Base-by-base conservation (phyloP, 2,888 invertebrate genomes). In the Acronicta psi region DNA sequence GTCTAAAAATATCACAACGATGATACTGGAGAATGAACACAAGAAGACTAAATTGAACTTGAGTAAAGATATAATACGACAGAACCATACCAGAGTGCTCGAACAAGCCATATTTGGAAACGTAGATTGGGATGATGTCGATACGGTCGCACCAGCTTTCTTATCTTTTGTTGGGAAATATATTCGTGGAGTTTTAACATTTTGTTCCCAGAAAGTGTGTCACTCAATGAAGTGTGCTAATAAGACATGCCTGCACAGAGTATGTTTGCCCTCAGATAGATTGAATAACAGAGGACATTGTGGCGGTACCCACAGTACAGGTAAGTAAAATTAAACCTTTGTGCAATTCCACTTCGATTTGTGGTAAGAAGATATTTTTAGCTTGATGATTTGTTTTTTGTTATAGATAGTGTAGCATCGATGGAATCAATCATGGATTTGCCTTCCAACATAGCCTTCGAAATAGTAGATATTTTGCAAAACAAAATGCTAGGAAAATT, bases 121-220 rank as follows among this genome's bases (percentile, higher is more conserved):
- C 36, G 86, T 90, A 2, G 83, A 94, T 64, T 93, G 94, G 93
- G 82, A 90, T 60, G 90, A 94, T 56, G 80, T 92, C 4, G 89
- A 88, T 56, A 79, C 85, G n/a, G 86, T 93, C 9, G 89, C 85
- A 13, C 92, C 92, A 16, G 86, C 87, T 11, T 91, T 93, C 57
- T 82, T 91, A 73, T 91, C 92, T 10, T 92, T 92, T 62, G 83
- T 93, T 8, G 94, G 94, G 11, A 94, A 94, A 86, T 91, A 94
- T 67, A 83, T 91, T n/a, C 84, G 73, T 55, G 93, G 93, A 17
- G 78, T 87, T 46, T 73, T 94, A 69, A 92, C 93, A 38, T 90
- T 93, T 66, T 94, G 93, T 66, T 92, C 93, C 3, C 77, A 88
- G 54, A 84, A 66, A 44, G 73, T 84, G 66, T 94, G 93, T 58